Percentiles rank a stretch among this genome's conserved stretches.
Evolutionary conservation across 2,797 vertebrate species (phyloP).

Genomic region (Clarias laeviceps): DNA sequence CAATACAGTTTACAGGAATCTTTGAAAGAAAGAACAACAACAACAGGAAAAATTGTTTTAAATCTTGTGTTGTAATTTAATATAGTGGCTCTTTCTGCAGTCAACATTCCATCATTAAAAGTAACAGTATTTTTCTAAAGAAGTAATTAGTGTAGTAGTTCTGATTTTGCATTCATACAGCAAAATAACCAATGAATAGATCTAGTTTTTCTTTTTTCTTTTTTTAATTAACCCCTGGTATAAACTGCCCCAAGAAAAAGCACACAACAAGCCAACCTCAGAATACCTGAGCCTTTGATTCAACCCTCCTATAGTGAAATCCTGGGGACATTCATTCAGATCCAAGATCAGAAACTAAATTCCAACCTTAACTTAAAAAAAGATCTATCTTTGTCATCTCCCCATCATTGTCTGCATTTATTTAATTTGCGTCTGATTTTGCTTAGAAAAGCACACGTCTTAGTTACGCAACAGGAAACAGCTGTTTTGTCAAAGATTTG

Average conservation of each 20-base stretch:
- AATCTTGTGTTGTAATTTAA: background rate
- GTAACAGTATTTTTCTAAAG: background rate
- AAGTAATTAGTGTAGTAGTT: background rate
- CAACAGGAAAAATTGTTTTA: background rate
- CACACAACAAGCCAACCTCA: background rate
- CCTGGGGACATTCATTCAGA: background rate
- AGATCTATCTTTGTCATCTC: background rate
- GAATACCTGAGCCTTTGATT: background rate
- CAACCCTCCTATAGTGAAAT: background rate
- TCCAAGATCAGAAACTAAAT: background rate
- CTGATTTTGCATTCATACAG: background rate
- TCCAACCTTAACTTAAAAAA: background rate
- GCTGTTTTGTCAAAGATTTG: background rate
- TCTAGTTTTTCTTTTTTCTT: too few species aligned
- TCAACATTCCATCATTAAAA: slow-evolving; percentile 10
- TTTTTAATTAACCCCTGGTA: too few species aligned
- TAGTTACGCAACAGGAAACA: slow-evolving; percentile 19
- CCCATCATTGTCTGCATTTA: background rate
- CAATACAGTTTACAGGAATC: slow-evolving; percentile 42
- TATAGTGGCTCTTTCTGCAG: background rate
- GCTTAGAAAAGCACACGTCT: background rate
- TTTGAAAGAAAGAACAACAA: background rate
- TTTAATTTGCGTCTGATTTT: background rate
- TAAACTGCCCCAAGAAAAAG: background rate
- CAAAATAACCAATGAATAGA: too few species aligned